Conservation (phyloP, 2,888 invertebrate genomes). For the Oligia fasciuncula region DNA sequence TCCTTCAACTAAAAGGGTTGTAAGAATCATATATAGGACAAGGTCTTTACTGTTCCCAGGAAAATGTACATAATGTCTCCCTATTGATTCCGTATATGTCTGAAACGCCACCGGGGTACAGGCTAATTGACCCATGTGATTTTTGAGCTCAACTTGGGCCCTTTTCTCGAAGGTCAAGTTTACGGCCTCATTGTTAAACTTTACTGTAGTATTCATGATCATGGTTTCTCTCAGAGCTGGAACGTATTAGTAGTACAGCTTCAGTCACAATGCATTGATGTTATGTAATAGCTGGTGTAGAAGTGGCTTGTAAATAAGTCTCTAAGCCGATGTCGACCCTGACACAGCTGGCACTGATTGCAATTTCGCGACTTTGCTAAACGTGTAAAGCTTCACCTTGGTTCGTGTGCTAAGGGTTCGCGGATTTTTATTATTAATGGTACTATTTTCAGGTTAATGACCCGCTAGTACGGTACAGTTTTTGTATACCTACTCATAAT, state of each 20-base stretch:
- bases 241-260: slow-evolving; percentile 38
- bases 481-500: background rate
- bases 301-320: slow-evolving; percentile 81
- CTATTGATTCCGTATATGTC: slow-evolving; percentile 40
- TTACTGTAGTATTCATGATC: slow-evolving; percentile 30
- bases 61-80: slow-evolving; percentile 27
- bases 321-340: slow-evolving; percentile 79
- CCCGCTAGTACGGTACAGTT: slow-evolving; percentile 13
- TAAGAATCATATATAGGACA: background rate
- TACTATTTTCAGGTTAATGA: slow-evolving; percentile 59
- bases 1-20: slow-evolving; percentile 20
- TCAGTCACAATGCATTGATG: slow-evolving; percentile 64
- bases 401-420: slow-evolving; percentile 55
- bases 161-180: slow-evolving; percentile 85
- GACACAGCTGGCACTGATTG: slow-evolving; percentile 85
- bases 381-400: slow-evolving; percentile 63
- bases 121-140: slow-evolving; percentile 77
- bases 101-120: slow-evolving; percentile 69
- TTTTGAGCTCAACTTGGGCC: slow-evolving; percentile 74
- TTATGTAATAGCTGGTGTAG: slow-evolving; percentile 86
- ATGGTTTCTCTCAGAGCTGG: slow-evolving; percentile 12
- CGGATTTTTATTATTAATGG: slow-evolving; percentile 22
- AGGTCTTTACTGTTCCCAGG: slow-evolving; percentile 2
- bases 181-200: slow-evolving; percentile 70
- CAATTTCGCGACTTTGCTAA: slow-evolving; percentile 67